Base-by-base conservation (phyloP, 2,888 invertebrate species). In the Agelastica alni region DNA sequence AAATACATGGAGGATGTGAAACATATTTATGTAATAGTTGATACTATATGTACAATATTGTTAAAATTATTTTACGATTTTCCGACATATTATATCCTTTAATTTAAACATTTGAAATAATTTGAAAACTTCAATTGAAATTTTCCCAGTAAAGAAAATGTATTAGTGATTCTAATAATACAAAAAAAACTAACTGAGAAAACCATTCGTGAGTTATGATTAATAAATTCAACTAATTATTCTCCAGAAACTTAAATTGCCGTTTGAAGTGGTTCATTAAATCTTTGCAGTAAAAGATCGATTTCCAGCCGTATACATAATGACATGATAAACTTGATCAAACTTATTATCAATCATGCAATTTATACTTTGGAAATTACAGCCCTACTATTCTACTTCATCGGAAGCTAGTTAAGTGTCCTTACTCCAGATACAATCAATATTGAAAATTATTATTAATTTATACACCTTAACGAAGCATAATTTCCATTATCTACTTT, bases 361-460 rank as follows among this genome's bases (percentile, higher is more conserved):
- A 51, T 51, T 42, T 30, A 10, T 44, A 39, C 18, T 51, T 44
- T 31, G 36, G 12, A 32, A 30, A 42, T 20, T 41, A 32, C 28
- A 53, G 17, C 32, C 12, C 30, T 17, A n/a, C n/a, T n/a, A n/a
- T n/a, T 16, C 30, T 10, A 14, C 12, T 39, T 20, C 28, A 43
- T 28, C 36, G 32, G 9, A 10, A 47, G 28, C 36, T 46, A 46
- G 53, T 42, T 47, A 36, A 46, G 22, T 46, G 16, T 41, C 32
- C 22, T 34, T 53, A 47, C 46, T 18, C 18, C 17, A 42, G 36
- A 44, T 46, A 13, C 16, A 17, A 55, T 58, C 54, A 44, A 48
- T 51, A 54, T 43, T 26, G 42, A 42, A 28, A 20, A 41, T n/a
- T 53, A 55, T 58, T 58, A 58, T 51, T 51, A 53, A 58, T 53